Conservation (phyloP, 2,113 vertebrate species). For the Corythornis madagascariensis region DNA sequence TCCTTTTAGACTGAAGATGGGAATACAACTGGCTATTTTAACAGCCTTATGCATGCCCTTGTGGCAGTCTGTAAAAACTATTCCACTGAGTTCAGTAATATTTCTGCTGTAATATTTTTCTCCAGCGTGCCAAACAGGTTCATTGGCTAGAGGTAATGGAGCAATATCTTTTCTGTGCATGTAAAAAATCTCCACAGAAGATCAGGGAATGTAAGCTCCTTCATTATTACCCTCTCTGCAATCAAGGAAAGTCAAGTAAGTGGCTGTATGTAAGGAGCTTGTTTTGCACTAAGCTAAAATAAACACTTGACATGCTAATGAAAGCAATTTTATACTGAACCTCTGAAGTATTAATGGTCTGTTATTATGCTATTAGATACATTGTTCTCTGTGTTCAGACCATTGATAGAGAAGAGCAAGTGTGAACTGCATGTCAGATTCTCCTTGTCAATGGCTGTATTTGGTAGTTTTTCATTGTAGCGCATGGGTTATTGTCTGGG, state of each 20-base stretch:
- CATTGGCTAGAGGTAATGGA: conserved; percentile 18
- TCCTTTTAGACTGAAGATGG: neutral
- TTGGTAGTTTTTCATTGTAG: conserved; percentile 35
- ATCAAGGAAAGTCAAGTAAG: conserved; percentile 30
- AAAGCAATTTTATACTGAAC: conserved; percentile 22
- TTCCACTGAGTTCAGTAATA: conserved; percentile 15
- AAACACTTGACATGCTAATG: conserved; percentile 51
- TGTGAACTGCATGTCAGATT: conserved; percentile 23
- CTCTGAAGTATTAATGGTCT: conserved; percentile 60
- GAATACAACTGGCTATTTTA: neutral
- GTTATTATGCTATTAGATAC: conserved; percentile 46
- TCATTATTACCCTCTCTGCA: conserved; percentile 4
- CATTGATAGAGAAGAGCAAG: neutral
- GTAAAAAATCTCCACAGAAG: conserved; percentile 22
- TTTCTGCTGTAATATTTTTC: conserved; percentile 30
- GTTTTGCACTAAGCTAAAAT: conserved; percentile 55
- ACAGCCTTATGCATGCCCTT: neutral
- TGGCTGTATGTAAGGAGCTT: neutral
- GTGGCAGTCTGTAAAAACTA: neutral
- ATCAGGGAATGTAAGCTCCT: neutral
- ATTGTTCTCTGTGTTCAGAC: conserved; percentile 37
- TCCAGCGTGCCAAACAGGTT: neutral
- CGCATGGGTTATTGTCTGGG: conserved; percentile 5
- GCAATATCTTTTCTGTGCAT: conserved; percentile 21
- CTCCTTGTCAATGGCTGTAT: conserved; percentile 21